Percentiles rank a stretch among this genome's conserved stretches.
Evolutionary conservation across 2,888 invertebrate species (phyloP).

Genomic region (Dasypogon diadema): DNA sequence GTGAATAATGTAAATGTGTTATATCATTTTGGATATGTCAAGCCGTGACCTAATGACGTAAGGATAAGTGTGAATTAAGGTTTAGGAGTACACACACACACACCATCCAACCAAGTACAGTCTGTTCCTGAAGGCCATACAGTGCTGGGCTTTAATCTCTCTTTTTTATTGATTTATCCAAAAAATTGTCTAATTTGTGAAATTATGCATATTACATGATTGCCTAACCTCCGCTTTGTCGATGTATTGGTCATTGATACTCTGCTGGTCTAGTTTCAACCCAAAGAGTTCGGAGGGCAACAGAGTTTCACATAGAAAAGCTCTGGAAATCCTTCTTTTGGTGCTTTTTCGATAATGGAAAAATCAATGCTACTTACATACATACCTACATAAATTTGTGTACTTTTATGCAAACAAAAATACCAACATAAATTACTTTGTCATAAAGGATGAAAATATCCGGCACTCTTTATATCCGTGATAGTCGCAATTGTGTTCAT

Average conservation of each 20-base stretch:
- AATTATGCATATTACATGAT: slow-evolving; percentile 38
- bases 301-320: slow-evolving; percentile 21
- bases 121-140: slow-evolving; percentile 28
- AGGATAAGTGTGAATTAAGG: slow-evolving; percentile 38
- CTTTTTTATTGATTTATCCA: slow-evolving; percentile 1
- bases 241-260: slow-evolving; percentile 46
- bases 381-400: slow-evolving; percentile 35
- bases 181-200: background rate
- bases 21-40: slow-evolving; percentile 48
- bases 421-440: slow-evolving; percentile 22
- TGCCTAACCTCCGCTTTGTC: background rate
- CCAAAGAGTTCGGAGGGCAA: background rate
- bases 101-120: background rate
- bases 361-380: slow-evolving; percentile 28
- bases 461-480: background rate
- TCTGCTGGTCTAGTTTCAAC: slow-evolving; percentile 23
- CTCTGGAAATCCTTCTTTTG: slow-evolving; percentile 12
- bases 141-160: background rate
- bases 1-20: slow-evolving; percentile 43
- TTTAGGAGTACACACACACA: background rate
- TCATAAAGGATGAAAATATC: slow-evolving; percentile 22
- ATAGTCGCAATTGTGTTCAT: slow-evolving; percentile 15
- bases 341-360: slow-evolving; percentile 49
- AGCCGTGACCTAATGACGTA: slow-evolving; percentile 45
- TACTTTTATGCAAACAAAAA: slow-evolving; percentile 32